Evolutionary conservation across 2,113 vertebrate genomes (phyloP).

Genomic region (Sarotherodon lohbergeri): DNA sequence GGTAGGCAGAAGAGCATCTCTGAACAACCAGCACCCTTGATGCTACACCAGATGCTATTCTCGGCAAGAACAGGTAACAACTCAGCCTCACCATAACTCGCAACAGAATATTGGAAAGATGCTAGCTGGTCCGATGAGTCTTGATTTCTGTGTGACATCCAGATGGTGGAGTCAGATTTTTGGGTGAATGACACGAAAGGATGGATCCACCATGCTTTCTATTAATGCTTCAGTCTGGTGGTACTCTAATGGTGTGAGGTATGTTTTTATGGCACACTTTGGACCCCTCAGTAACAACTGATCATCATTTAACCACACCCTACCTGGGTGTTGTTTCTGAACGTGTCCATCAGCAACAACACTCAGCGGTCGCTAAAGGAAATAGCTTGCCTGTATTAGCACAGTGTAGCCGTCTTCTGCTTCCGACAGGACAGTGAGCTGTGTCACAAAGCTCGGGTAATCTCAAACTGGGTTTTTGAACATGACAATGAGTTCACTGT

Average conservation of each 20-base stretch:
- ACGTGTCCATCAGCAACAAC: background rate
- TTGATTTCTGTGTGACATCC: background rate
- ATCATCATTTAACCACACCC: background rate
- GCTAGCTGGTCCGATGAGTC: background rate
- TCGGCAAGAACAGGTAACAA: background rate
- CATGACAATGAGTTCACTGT: background rate
- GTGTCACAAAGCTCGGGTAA: background rate
- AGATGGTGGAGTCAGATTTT: background rate
- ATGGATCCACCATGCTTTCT: background rate
- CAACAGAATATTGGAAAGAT: background rate
- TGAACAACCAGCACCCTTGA: background rate
- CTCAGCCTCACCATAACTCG: background rate
- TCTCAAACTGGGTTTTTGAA: background rate
- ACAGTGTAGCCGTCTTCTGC: background rate
- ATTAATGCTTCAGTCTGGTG: background rate
- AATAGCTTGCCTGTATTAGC: background rate
- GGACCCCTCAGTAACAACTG: background rate
- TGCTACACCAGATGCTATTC: background rate
- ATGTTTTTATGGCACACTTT: background rate
- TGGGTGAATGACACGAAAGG: background rate
- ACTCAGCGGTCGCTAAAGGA: background rate
- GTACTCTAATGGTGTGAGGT: background rate
- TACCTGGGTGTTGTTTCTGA: background rate
- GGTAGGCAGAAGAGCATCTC: background rate
- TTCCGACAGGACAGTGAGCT: background rate